Percentiles rank a stretch among this genome's conserved stretches.
Conservation (phyloP, 2,113 vertebrate species). For the Sorex fumeus region DNA sequence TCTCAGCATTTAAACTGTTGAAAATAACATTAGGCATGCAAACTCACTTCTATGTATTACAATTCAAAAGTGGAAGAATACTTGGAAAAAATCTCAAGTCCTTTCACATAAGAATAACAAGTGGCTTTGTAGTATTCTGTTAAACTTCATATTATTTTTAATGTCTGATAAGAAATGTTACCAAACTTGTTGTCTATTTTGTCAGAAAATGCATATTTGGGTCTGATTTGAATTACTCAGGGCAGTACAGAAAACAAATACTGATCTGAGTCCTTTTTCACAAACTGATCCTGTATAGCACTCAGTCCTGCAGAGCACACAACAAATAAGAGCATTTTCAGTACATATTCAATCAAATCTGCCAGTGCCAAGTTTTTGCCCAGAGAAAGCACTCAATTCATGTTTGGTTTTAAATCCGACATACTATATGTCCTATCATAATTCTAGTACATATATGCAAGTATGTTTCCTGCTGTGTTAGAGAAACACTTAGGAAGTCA, state of each 20-base stretch:
- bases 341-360: neutral
- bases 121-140: neutral
- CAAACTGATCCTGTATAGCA: neutral
- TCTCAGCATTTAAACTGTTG: slow-evolving; percentile 19
- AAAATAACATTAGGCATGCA: slow-evolving; percentile 3
- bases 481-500: neutral
- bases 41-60: neutral
- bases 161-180: too few species aligned
- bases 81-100: neutral
- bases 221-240: neutral
- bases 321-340: slow-evolving; percentile 15
- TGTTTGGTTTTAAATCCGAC: neutral
- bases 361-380: neutral
- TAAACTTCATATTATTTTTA: neutral
- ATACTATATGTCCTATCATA: neutral
- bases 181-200: neutral
- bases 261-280: too few species aligned
- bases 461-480: neutral
- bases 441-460: neutral
- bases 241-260: neutral
- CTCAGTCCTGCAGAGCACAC: neutral
- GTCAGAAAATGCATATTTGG: neutral
- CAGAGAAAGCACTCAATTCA: neutral
- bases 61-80: neutral
- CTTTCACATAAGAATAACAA: neutral